Base-by-base conservation (phyloP, 2,888 invertebrate species). In the Ochropacha duplaris region DNA sequence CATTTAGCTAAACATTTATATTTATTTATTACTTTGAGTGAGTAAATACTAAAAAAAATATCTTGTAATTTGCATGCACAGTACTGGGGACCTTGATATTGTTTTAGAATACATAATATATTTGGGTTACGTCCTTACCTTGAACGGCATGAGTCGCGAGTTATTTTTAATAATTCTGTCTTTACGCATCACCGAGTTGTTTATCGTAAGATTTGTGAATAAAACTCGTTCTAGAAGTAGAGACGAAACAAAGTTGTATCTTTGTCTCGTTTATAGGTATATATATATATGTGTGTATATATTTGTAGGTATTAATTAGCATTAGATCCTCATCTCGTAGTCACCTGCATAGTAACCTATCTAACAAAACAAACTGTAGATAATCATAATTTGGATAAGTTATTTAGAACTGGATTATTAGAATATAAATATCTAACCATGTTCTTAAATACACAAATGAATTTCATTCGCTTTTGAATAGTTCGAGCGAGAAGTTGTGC, bases 81-180 rank as follows among this genome's bases (percentile, higher is more conserved):
- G 50, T 51, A 24, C 60, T 64, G 59, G 65, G 77, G 81, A 81
- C 90, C 91, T 90, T 91, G 91, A 84, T 88, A 80, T 83, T 72
- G 78, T 84, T 86, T 86, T 81, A 84, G 86, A 85, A 80, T 77
- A 76, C 52, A 83, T 81, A 81, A 90, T 89, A 84, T 88, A 78
- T 86, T 76, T 82, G 77, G 82, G 84, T 83, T 83, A 76, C 85
- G 89, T 87, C 84, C 84, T 90, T 87, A 81, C 92, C 92, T 92
- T 92, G 92, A 84, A 78, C 81, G 69, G 72, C 71, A 74, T 84
- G 87, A 89, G 83, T 81, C 81, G 83, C 63, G 64, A 75, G 87
- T 85, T 92, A 92, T 92, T 92, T 91, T 88, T 84, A 78, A 81
- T 76, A 82, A 77, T 81, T 78, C 68, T 70, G 75, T 77, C 76